Evolutionary conservation across 2,797 vertebrate genomes (phyloP), one percentile per base, ranked within the genome.

Genomic region (Etheostoma nigrum): DNA sequence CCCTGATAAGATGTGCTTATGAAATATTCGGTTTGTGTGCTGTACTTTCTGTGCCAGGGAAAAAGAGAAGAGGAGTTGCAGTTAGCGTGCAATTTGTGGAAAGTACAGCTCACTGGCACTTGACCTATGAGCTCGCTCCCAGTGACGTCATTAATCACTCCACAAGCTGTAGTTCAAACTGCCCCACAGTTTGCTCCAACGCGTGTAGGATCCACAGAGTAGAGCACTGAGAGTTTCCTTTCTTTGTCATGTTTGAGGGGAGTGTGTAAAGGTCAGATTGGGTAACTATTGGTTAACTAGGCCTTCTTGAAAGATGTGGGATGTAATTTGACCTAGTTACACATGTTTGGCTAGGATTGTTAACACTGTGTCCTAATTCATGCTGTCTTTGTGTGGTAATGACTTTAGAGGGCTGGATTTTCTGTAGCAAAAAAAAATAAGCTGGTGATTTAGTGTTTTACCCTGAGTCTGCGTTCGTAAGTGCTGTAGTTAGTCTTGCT

Each of bases 391-490:
- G 7, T 25, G 13, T 30, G 15, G 15, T 13, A 5, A 18, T 58
- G 10, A 23, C 33, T 69, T 21, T 9, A 23, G 6, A 45, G 30
- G 10, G 21, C 4, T 19, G 4, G 4, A 23, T 61, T 79, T 58
- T 57, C 6, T 67, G 13, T 19, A 19, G 21, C 48, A 30, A 30
- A 6, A 30, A 3, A 73, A 25, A 67, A 63, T 2, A 45, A 30
- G 11, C 21, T 10, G 2, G 44, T 72, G 19, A 54, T 66, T 74
- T 30, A 21, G 58, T 40, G 6, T 64, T 83, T 96, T 96, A 99
- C 98, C 98, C 97, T 94, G 72, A 99, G 95, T 71, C 98, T 94
- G 87, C 98, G 97, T 87, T 99, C 98, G 78, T 98, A 99, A 0
- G 97, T 96, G 36, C 97, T 98, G 92, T 97, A 93, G 90, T 97